Base-by-base conservation (phyloP, 2,113 vertebrate species). In the Platichthys flesus region DNA sequence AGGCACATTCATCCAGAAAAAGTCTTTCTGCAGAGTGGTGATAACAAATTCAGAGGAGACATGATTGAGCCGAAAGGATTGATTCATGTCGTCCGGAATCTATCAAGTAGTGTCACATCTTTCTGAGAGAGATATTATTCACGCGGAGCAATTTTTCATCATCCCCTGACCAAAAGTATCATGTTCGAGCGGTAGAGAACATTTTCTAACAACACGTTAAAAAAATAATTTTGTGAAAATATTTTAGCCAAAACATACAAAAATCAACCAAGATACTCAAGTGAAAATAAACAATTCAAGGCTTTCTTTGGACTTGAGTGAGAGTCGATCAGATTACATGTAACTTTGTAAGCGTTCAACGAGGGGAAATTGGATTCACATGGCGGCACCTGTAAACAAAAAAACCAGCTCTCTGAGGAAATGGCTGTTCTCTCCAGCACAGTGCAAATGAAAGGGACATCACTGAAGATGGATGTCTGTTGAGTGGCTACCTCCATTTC, bases 361-460 rank as follows among this genome's bases (percentile, higher is more conserved):
- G 42, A 5, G 61, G 61, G 35, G 16, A 61, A 78, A 88, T 42
- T 78, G 35, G 66, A 80, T 52, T 72, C 83, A 85, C 81, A 81
- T 87, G 75, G 55, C 10, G 28, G 24, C 62, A 55, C 57, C 56
- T 73, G 71, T 47, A 73, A 86, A 86, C 45, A 67, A 4, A 28
- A 6, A 72, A 35, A 47, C 20, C 24, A 3, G 47, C 3, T 0
- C 49, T 70, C 28, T 3, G 56, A n/a, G 9, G 49, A 81, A 76
- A 18, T 15, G 24, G 2, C 0, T 28, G 59, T 71, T 76, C 42
- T 63, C 37, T 51, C 8, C 49, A 42, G 28, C 52, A 51, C 40
- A 42, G 40, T 42, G 10, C 40, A 42, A 13, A 42, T 42, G 40
- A 42, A 42, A 3, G 40, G 40, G 6, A 51, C 18, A 20, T 18